Conservation (phyloP, 2,797 vertebrate genomes). For the Rhabdomys pumilio region DNA sequence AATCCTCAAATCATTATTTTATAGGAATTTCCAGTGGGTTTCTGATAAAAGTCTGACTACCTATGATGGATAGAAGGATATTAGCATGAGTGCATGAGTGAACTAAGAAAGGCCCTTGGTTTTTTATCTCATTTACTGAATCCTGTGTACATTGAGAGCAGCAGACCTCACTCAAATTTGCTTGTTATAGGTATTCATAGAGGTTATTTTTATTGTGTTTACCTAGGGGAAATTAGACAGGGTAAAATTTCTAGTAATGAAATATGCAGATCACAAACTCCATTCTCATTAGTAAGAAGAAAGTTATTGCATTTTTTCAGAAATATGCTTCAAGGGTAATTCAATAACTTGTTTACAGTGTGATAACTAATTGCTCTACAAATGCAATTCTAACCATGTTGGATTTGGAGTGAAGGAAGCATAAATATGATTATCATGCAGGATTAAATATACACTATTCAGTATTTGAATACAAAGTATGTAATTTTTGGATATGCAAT, state of each 20-base stretch:
- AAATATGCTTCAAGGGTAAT: background rate
- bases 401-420: background rate
- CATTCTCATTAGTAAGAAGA: background rate
- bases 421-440: background rate
- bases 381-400: background rate
- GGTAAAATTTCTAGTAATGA: slow-evolving; percentile 27
- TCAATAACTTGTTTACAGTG: background rate
- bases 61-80: background rate
- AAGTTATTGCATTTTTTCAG: background rate
- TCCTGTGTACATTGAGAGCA: background rate
- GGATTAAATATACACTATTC: background rate
- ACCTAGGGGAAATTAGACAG: slow-evolving; percentile 17
- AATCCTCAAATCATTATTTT: slow-evolving; percentile 5
- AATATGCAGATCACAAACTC: background rate
- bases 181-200: background rate
- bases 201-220: slow-evolving; percentile 41
- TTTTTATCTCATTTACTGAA: background rate
- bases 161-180: background rate
- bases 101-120: background rate
- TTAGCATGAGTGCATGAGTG: background rate
- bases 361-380: background rate
- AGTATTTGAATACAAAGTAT: background rate
- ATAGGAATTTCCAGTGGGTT: background rate
- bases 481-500: background rate
- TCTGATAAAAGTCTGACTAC: background rate